Conservation (phyloP, 2,797 vertebrate species). For the Champsocephalus gunnari region DNA sequence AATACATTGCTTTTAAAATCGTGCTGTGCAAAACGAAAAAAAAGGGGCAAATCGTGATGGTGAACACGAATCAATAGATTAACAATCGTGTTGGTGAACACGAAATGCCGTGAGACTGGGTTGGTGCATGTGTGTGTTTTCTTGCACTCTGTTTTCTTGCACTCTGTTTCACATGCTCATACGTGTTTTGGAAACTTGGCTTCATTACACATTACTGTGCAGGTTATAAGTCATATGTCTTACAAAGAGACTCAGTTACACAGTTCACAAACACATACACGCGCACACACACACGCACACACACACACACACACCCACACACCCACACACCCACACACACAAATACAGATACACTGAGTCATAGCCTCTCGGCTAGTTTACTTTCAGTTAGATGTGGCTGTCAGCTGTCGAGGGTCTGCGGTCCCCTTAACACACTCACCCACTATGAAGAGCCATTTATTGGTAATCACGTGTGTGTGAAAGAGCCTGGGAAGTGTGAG, state of each 20-base stretch:
- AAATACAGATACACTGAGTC: slow-evolving; percentile 40
- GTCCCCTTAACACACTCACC: slow-evolving; percentile 38
- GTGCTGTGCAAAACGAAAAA: too few species aligned
- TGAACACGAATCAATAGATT: too few species aligned
- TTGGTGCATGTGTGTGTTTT: neutral
- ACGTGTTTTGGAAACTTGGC: neutral
- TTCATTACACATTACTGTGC: neutral
- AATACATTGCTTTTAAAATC: too few species aligned
- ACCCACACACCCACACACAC: slow-evolving; percentile 1
- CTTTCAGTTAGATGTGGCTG: slow-evolving; percentile 43
- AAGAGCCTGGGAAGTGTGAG: slow-evolving; percentile 38
- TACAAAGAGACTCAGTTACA: neutral
- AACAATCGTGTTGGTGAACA: too few species aligned
- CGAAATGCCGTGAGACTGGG: too few species aligned
- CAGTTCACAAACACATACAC: neutral
- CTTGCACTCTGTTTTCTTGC: neutral
- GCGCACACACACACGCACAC: neutral
- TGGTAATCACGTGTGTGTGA: slow-evolving; percentile 41
- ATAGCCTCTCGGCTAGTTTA: slow-evolving; percentile 34
- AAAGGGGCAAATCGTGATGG: too few species aligned
- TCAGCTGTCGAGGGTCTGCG: slow-evolving; percentile 55
- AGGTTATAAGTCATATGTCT: slow-evolving; percentile 10
- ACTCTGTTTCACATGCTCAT: neutral
- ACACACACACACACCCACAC: slow-evolving; percentile 10
- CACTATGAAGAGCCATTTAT: slow-evolving; percentile 55